Evolutionary conservation across 2,113 vertebrate species (phyloP).

Genomic region (Dissostichus mawsoni): DNA sequence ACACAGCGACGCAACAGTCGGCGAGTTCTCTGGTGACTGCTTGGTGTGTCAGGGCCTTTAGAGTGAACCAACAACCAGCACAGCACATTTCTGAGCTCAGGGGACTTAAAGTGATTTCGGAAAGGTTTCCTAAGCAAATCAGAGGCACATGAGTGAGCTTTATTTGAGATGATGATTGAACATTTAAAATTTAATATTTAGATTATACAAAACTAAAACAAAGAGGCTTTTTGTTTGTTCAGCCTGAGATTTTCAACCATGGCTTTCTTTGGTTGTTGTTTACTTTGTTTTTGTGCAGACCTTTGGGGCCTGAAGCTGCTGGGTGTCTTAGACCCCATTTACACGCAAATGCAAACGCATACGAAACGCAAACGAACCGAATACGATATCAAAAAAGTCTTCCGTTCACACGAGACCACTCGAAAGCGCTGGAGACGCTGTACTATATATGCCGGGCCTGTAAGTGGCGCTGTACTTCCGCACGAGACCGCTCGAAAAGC

Average conservation of each 20-base stretch:
- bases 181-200: no score
- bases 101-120: background rate
- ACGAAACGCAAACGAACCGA: no score
- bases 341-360: no score
- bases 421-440: no score
- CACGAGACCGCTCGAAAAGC: no score
- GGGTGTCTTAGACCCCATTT: background rate
- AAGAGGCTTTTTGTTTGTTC: constrained; percentile 28
- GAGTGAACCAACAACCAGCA: background rate
- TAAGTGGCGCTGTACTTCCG: no score
- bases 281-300: background rate
- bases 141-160: constrained; percentile 10
- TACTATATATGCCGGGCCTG: no score
- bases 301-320: background rate
- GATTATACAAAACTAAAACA: background rate
- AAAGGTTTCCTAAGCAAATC: background rate
- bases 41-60: no score
- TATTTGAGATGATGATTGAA: constrained; percentile 23
- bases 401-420: no score
- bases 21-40: no score
- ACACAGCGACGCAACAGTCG: no score
- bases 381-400: no score
- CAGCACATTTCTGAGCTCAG: background rate
- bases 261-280: background rate
- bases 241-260: constrained; percentile 6